These are phyloP conservation scores for Mus spretus DNA, from an alignment of 2,797 vertebrate species.

Conservation along the genomic window DNA sequence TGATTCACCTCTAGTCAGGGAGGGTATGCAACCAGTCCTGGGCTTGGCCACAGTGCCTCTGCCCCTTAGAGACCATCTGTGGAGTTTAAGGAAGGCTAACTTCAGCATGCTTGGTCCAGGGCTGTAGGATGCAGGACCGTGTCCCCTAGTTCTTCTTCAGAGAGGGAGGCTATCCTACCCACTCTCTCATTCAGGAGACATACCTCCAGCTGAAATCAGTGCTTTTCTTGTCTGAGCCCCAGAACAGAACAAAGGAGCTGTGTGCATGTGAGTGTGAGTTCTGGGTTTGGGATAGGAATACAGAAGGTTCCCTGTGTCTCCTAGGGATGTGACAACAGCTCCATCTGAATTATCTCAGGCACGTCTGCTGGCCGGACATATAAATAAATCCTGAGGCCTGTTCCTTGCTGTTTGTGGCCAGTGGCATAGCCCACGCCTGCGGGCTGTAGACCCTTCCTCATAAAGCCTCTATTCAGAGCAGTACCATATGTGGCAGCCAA, in stretches of 20 bases:
- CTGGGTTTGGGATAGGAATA: background rate
- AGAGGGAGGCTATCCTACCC: background rate
- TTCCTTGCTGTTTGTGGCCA: constrained; percentile 79
- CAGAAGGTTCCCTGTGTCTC: constrained; percentile 11
- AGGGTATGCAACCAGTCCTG: background rate
- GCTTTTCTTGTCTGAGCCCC: background rate
- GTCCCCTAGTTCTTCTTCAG: background rate
- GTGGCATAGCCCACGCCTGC: constrained; percentile 73
- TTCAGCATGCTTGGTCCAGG: background rate
- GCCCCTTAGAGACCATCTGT: fast-evolving
- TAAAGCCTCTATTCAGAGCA: constrained; percentile 87
- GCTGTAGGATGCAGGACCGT: background rate
- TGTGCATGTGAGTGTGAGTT: constrained; percentile 25
- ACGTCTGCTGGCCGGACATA: constrained; percentile 12
- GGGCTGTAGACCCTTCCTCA: constrained; percentile 69
- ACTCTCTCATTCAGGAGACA: background rate
- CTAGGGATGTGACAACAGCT: constrained; percentile 64
- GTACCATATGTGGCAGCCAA: background rate
- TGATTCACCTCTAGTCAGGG: background rate
- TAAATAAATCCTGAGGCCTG: constrained; percentile 75
- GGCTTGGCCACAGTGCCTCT: background rate
- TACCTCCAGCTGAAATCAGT: background rate
- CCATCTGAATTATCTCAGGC: constrained; percentile 51
- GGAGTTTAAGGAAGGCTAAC: constrained; percentile 2
- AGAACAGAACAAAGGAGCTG: constrained; percentile 64